phyloP scores from a whole-genome alignment of 2,888 invertebrate species.

The Branchellion lobata region DNA sequence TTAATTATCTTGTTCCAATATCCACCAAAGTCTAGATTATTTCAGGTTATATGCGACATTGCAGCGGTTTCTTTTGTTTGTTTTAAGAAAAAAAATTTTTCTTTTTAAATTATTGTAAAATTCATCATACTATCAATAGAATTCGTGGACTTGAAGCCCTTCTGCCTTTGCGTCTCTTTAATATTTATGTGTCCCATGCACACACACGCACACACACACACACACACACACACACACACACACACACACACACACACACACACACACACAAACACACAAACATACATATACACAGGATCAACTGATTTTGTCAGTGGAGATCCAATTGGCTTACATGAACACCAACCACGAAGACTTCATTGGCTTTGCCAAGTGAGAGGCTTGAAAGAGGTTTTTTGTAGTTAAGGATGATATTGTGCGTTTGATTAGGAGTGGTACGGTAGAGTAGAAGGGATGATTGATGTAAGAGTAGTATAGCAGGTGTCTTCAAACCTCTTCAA shows the following conservation, averaged over 20 bases:
- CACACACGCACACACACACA: neutral
- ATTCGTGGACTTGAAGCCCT: too few relatives aligned
- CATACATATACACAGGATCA: slow-evolving; percentile 72
- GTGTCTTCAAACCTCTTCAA: neutral
- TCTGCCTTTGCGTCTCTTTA: neutral
- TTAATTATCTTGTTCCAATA: too few relatives aligned
- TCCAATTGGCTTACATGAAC: slow-evolving; percentile 63
- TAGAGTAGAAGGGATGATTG: neutral
- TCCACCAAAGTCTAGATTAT: too few relatives aligned
- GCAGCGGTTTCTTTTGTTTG: too few relatives aligned
- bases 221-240: neutral
- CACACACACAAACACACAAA: too few relatives aligned
- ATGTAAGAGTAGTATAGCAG: neutral
- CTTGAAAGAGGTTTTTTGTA: neutral
- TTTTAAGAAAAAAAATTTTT: too few relatives aligned
- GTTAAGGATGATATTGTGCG: neutral
- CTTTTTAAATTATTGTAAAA: too few relatives aligned
- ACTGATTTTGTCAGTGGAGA: slow-evolving; percentile 79
- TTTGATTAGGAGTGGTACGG: neutral
- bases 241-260: neutral
- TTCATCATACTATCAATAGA: too few relatives aligned
- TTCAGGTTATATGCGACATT: too few relatives aligned
- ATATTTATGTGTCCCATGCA: neutral
- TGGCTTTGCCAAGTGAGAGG: slow-evolving; percentile 62
- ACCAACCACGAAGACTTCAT: slow-evolving; percentile 64